Percentiles rank a stretch among this genome's conserved stretches.
phyloP scores from a whole-genome alignment of 35 echinoderm and acorn worm genomes.

The Heliocidaris erythrogramma region DNA sequence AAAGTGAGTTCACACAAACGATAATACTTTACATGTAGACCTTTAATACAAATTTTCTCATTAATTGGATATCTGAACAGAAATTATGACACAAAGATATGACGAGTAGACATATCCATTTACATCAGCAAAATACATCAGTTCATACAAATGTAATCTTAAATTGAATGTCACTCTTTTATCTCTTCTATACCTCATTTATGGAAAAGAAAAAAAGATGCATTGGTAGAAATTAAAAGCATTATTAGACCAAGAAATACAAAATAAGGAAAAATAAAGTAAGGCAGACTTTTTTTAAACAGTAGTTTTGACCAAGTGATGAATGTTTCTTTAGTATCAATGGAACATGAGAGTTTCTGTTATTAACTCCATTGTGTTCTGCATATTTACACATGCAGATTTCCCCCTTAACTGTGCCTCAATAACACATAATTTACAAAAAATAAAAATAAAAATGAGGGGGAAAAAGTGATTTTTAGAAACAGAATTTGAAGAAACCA shows the following conservation, averaged over 20 bases:
- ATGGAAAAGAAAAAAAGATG: not conserved
- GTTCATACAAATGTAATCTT: not conserved
- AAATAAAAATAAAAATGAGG: not conserved
- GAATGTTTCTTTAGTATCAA: not conserved
- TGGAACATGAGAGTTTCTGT: not conserved
- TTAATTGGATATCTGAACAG: not conserved
- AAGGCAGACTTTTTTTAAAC: not conserved
- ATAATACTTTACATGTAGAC: not conserved
- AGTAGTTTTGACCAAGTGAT: not conserved
- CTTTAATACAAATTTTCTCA: conserved; percentile 18
- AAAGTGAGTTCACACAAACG: not conserved
- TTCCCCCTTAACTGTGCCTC: not conserved
- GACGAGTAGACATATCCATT: not conserved
- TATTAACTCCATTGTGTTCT: not conserved
- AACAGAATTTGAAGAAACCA: not conserved
- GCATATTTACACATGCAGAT: not conserved
- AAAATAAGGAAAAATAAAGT: not conserved
- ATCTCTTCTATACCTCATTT: not conserved
- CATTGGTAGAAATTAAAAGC: not conserved
- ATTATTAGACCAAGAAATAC: not conserved
- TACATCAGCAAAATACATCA: conserved; percentile 11
- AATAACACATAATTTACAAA: too few relatives aligned
- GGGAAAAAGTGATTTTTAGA: not conserved
- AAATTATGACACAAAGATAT: conserved; percentile 15
- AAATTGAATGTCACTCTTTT: not conserved